Conservation (phyloP, 1,140 invertebrate species). For the Trichomalopsis sarcophagae region DNA sequence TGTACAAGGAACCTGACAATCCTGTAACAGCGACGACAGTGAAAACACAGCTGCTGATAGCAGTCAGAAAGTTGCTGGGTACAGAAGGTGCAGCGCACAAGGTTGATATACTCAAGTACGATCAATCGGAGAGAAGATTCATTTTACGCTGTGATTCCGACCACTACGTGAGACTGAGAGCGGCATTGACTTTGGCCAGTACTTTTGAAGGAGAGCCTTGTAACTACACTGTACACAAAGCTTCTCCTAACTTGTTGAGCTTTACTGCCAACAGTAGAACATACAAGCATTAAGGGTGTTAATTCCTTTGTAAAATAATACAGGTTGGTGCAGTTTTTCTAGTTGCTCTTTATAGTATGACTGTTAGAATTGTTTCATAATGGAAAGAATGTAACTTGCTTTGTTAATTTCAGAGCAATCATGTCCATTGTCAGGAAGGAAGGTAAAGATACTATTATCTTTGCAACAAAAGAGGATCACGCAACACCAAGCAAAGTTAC, state of each 20-base stretch:
- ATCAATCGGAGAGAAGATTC: constrained; percentile 69
- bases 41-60: constrained; percentile 77
- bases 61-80: constrained; percentile 77
- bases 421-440: constrained; percentile 73
- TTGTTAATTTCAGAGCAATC: constrained; percentile 26
- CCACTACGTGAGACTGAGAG: constrained; percentile 76
- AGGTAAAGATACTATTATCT: constrained; percentile 90
- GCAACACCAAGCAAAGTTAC: constrained; percentile 82
- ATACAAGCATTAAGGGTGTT: constrained; percentile 61
- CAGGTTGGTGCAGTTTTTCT: background rate
- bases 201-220: constrained; percentile 75
- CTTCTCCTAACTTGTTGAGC: constrained; percentile 72
- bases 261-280: constrained; percentile 65
- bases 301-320: background rate
- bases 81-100: constrained; percentile 75
- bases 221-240: constrained; percentile 76
- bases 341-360: background rate
- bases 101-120: constrained; percentile 79
- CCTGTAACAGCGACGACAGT: constrained; percentile 73
- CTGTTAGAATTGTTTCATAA: background rate
- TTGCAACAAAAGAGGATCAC: constrained; percentile 88
- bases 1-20: constrained; percentile 65
- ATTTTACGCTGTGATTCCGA: constrained; percentile 76
- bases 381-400: background rate
- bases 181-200: constrained; percentile 76